phyloP scores from a whole-genome alignment of 2,113 vertebrate genomes.

The Neogobius melanostomus region DNA sequence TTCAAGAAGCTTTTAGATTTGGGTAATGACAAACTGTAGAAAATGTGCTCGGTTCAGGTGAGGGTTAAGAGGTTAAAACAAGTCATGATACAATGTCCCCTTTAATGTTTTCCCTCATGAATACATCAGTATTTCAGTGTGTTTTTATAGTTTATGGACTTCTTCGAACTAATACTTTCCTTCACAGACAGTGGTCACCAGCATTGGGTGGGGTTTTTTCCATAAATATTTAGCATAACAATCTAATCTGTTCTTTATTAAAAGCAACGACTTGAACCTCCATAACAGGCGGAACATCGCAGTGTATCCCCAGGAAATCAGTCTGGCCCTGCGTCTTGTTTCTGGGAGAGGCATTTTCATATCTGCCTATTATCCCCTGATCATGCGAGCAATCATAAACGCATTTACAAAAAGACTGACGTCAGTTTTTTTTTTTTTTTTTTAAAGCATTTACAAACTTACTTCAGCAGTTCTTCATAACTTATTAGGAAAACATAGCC shows the following conservation, averaged over 20 bases:
- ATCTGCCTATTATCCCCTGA: conserved; percentile 44
- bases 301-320: conserved; percentile 44
- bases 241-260: conserved; percentile 50
- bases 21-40: too few species aligned
- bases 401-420: not conserved
- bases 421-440: too few species aligned
- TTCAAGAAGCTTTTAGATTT: too few species aligned
- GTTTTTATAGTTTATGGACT: too few species aligned
- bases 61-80: too few species aligned
- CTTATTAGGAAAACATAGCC: too few species aligned
- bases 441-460: too few species aligned
- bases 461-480: conserved; percentile 10
- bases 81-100: too few species aligned
- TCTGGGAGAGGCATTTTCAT: conserved; percentile 22
- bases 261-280: conserved; percentile 31
- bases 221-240: not conserved
- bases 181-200: not conserved
- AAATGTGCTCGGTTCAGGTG: too few species aligned
- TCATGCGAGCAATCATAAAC: conserved; percentile 19
- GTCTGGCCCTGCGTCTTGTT: conserved; percentile 31
- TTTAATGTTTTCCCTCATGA: too few species aligned
- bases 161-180: too few species aligned
- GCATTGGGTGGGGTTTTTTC: not conserved
- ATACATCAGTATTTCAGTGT: too few species aligned
- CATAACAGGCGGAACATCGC: conserved; percentile 41